phyloP scores from a whole-genome alignment of 2,888 invertebrate genomes.

The Lysandra coridon region DNA sequence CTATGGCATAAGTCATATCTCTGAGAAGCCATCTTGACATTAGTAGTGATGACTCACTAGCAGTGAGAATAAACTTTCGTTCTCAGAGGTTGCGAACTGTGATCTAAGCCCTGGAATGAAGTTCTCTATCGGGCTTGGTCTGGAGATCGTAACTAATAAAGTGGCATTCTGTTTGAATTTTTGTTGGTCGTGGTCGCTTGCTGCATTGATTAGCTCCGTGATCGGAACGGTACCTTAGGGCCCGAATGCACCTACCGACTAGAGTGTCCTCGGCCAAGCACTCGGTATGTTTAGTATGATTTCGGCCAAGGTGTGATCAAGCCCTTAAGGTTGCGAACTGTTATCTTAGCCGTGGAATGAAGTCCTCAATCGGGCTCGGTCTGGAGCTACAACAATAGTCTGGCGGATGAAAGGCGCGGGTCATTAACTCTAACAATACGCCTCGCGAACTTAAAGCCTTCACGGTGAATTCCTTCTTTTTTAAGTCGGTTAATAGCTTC shows the following conservation, averaged over 20 bases:
- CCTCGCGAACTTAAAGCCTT: neutral
- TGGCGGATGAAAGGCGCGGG: neutral
- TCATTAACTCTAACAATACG: slow-evolving; percentile 9
- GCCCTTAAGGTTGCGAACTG: neutral
- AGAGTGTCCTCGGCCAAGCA: no score
- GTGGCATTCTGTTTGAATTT: no score
- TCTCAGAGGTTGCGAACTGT: neutral
- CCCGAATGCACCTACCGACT: no score
- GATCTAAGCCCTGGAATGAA: neutral
- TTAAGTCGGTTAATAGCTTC: neutral
- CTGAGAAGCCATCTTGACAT: no score
- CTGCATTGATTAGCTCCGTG: no score
- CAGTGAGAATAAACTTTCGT: no score
- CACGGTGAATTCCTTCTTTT: neutral
- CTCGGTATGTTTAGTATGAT: no score
- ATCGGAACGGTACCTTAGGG: no score
- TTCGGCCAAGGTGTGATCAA: no score
- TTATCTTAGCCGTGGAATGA: neutral
- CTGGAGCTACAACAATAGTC: slow-evolving; percentile 1
- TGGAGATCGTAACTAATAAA: neutral
- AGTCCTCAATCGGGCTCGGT: neutral
- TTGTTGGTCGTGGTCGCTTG: no score
- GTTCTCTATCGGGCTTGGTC: neutral
- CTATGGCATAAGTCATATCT: no score
- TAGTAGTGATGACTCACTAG: no score